These are phyloP conservation scores for Amblyteles armatorius DNA, from an alignment of 2,888 invertebrate genomes.

Conservation along the genomic window DNA sequence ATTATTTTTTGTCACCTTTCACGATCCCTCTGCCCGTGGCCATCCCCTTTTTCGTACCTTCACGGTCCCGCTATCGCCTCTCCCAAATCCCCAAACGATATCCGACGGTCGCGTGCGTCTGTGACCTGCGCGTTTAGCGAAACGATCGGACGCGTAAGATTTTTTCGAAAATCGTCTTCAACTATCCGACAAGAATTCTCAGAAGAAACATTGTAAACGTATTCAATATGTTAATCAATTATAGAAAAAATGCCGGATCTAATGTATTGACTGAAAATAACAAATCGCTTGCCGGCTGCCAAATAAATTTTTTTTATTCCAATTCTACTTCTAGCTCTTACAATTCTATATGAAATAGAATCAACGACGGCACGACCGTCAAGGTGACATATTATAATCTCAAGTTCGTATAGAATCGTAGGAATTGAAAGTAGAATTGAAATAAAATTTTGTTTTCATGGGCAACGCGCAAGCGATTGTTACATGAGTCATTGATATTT, in stretches of 20 bases:
- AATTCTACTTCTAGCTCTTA: too few relatives aligned
- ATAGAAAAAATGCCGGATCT: neutral
- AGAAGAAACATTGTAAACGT: conserved; percentile 5
- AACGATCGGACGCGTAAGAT: neutral
- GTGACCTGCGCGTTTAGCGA: neutral
- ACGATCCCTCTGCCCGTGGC: conserved; percentile 60
- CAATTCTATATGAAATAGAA: too few relatives aligned
- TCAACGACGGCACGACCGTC: too few relatives aligned
- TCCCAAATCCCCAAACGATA: conserved; percentile 43
- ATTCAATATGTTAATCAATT: neutral
- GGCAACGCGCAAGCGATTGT: too few relatives aligned
- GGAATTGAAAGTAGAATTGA: too few relatives aligned
- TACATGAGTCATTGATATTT: too few relatives aligned
- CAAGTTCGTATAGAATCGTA: too few relatives aligned
- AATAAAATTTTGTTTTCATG: too few relatives aligned
- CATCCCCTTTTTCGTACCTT: conserved; percentile 52
- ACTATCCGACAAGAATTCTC: conserved; percentile 11
- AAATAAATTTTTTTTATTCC: too few relatives aligned
- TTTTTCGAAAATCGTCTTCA: neutral
- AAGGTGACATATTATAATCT: too few relatives aligned
- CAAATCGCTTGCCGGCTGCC: too few relatives aligned
- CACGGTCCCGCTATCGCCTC: conserved; percentile 15
- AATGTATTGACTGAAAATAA: too few relatives aligned
- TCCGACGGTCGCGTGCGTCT: conserved; percentile 47
- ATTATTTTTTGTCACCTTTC: conserved; percentile 25